Evolutionary conservation across 2,888 invertebrate genomes (phyloP), one percentile per base, ranked within the genome.

Genomic region (Drosophila quinaria): DNA sequence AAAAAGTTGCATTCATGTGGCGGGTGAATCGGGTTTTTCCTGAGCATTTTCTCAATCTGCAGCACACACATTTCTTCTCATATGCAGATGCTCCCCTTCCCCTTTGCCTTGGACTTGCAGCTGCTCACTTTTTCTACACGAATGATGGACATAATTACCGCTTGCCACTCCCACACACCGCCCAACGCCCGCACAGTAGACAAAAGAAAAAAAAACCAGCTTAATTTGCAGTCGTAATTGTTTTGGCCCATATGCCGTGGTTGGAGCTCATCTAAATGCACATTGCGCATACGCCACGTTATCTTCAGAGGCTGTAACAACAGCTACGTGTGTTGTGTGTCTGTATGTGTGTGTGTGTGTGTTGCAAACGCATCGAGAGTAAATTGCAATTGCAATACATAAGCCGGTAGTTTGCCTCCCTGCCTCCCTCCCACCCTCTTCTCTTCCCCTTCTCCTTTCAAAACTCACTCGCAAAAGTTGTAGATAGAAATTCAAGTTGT

Each of bases 101-200:
- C 29, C 41, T 19, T 22, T 17, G 9, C 6, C 33, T 44, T 6
- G 11, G 13, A 4, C 13, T 22, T 22, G 10, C 29, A 13, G 64
- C 81, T 71, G 72, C 49, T 68, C 44, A 68, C 64, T 52, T 79
- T 80, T 90, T 87, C 86, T 86, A 87, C 89, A 79, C 80, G 89
- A 81, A 71, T 84, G 87, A 72, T 70, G 88, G 84, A 88, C 90
- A 86, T 86, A 86, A 86, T 86, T 86, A 88, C 88, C 67, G 47
- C 67, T 49, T 39, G 65, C 67, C 79, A 78, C 80, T 76, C 85
- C 87, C 85, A 73, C 85, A 73, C 75, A 81, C 63, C 87, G 70
- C 71, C 72, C 69, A 64, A 72, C 71, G 59, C 79, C 60, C 70
- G 60, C 65, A 72, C 47, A 62, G 41, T 47, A 41, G 47, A 60